Evolutionary conservation across 2,113 vertebrate genomes (phyloP).

Genomic region (Pachyramphus minor): DNA sequence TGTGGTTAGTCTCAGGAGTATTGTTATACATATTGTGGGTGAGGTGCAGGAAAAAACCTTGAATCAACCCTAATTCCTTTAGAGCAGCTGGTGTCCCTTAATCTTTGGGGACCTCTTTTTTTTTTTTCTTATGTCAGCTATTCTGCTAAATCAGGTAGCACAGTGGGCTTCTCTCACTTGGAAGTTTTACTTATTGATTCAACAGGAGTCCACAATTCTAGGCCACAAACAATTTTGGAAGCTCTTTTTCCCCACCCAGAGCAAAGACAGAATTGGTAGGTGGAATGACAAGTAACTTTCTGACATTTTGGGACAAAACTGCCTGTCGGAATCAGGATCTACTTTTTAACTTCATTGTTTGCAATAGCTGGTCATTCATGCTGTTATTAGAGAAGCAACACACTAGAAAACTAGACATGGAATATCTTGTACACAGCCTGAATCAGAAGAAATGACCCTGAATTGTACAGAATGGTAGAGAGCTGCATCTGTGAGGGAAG

Average conservation of each 20-base stretch:
- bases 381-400: not conserved
- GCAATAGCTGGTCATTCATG: not conserved
- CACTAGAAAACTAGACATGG: not conserved
- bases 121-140: not conserved
- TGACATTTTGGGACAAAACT: not conserved
- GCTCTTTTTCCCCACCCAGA: not conserved
- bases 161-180: not conserved
- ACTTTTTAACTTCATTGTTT: not conserved
- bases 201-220: rapidly evolving
- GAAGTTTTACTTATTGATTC: not conserved
- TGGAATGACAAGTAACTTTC: not conserved
- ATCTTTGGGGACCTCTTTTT: not conserved
- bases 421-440: not conserved
- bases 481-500: not conserved
- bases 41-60: not conserved
- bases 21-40: too few relatives aligned
- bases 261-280: not conserved
- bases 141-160: not conserved
- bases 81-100: not conserved
- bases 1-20: not conserved
- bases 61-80: not conserved
- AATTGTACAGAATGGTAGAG: not conserved
- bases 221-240: not conserved
- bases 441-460: not conserved
- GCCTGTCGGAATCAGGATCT: not conserved